phyloP scores from a whole-genome alignment of 2,113 vertebrate genomes.

The Nothobranchius kuhntae region DNA sequence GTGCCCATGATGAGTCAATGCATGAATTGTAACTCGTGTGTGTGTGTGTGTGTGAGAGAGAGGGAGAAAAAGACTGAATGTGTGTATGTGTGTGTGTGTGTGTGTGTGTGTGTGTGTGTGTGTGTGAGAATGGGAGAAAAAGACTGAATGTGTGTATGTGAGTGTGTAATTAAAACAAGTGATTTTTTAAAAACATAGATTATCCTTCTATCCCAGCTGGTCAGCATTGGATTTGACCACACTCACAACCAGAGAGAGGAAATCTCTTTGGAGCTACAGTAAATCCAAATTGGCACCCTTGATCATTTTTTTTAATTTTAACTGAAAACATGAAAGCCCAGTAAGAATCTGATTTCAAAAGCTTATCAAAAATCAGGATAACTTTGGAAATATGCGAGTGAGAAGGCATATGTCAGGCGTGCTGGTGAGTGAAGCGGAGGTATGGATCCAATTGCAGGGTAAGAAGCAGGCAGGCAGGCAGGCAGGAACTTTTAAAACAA shows the following conservation, averaged over 20 bases:
- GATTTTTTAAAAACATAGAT: slow-evolving; percentile 73
- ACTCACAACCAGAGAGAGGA: slow-evolving; percentile 72
- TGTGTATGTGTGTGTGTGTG: neutral
- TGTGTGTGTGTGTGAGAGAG: neutral
- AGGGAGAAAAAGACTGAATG: neutral
- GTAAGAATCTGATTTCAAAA: slow-evolving; percentile 22
- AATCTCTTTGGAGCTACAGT: slow-evolving; percentile 72
- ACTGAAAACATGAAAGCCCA: slow-evolving; percentile 35
- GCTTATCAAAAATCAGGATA: neutral
- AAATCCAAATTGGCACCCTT: slow-evolving; percentile 77
- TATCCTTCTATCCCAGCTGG: slow-evolving; percentile 80
- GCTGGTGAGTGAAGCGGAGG: too few species aligned
- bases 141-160: slow-evolving; percentile 48
- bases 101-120: neutral
- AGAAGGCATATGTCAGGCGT: too few species aligned
- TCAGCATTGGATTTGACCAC: slow-evolving; percentile 78
- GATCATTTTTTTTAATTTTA: slow-evolving; percentile 45
- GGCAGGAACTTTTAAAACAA: too few species aligned
- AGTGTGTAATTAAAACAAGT: slow-evolving; percentile 81
- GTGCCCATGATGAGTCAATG: slow-evolving; percentile 5
- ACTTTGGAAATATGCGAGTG: too few species aligned
- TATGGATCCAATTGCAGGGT: too few species aligned
- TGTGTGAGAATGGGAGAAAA: slow-evolving; percentile 3
- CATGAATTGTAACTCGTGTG: slow-evolving; percentile 23
- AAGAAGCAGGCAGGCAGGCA: too few species aligned